These are phyloP conservation scores for Leucophora obtusa DNA, from an alignment of 2,888 invertebrate species.

Conservation along the genomic window DNA sequence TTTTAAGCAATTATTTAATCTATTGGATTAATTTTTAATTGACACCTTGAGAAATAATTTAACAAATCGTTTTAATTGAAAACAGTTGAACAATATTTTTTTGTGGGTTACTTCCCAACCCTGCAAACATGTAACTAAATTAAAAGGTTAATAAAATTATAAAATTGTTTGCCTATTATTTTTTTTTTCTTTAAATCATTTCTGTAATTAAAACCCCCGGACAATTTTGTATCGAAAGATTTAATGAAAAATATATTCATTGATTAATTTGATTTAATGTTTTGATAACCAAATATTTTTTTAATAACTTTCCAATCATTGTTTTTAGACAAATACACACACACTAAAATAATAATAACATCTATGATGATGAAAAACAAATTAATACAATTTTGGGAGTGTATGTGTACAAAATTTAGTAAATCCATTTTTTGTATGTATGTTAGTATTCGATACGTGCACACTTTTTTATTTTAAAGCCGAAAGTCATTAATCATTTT, in stretches of 20 bases:
- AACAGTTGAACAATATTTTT: too few relatives aligned
- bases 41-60: too few relatives aligned
- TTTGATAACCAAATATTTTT: not conserved
- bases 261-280: conserved; percentile 8
- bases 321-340: not conserved
- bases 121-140: too few relatives aligned
- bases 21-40: too few relatives aligned
- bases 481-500: conserved; percentile 59
- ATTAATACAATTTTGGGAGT: conserved; percentile 52
- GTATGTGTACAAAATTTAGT: conserved; percentile 12
- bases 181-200: too few relatives aligned
- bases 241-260: not conserved
- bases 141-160: too few relatives aligned
- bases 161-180: too few relatives aligned
- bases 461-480: not conserved
- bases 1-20: too few relatives aligned
- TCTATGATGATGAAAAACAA: conserved; percentile 28
- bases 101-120: too few relatives aligned
- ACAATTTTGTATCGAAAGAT: too few relatives aligned
- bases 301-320: conserved; percentile 10
- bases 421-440: conserved; percentile 40
- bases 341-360: conserved; percentile 9
- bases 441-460: conserved; percentile 19
- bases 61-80: too few relatives aligned
- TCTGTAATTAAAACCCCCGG: too few relatives aligned